phyloP scores from a whole-genome alignment of 2,113 vertebrate species.

The Numida meleagris region DNA sequence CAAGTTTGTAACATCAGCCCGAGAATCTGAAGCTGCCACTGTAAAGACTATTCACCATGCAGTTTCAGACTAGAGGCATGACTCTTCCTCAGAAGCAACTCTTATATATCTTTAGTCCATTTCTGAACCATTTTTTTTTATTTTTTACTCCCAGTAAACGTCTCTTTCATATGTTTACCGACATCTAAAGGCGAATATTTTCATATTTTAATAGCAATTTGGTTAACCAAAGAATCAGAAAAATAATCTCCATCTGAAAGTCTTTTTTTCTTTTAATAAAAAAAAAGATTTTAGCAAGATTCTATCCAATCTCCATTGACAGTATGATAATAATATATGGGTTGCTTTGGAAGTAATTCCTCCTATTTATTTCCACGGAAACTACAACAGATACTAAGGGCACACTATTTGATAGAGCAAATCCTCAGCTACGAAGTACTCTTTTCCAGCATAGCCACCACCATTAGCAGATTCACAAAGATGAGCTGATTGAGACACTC shows the following conservation, averaged over 20 bases:
- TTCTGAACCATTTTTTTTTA: background rate
- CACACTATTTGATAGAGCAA: background rate
- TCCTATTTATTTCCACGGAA: too few relatives aligned
- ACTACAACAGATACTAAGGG: background rate
- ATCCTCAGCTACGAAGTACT: background rate
- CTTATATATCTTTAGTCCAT: background rate
- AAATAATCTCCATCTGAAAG: background rate
- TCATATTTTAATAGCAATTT: background rate
- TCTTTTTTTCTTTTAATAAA: background rate
- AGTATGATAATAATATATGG: background rate
- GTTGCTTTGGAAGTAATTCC: too few relatives aligned
- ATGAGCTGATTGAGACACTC: background rate
- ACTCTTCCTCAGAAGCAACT: background rate
- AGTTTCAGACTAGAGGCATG: background rate
- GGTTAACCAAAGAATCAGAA: background rate
- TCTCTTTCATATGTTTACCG: background rate
- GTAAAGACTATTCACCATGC: background rate
- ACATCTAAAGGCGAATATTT: background rate
- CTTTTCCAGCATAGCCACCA: background rate
- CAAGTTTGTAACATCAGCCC: background rate
- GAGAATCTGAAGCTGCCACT: background rate
- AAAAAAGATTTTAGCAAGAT: background rate
- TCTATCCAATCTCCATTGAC: background rate
- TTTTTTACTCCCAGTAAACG: background rate
- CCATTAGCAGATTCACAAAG: background rate